A percentile compares a stretch with the other conserved stretches of the same genome.
These are phyloP conservation scores for Arctopsyche grandis DNA, from an alignment of 1,140 invertebrate genomes.

Conservation along the genomic window DNA sequence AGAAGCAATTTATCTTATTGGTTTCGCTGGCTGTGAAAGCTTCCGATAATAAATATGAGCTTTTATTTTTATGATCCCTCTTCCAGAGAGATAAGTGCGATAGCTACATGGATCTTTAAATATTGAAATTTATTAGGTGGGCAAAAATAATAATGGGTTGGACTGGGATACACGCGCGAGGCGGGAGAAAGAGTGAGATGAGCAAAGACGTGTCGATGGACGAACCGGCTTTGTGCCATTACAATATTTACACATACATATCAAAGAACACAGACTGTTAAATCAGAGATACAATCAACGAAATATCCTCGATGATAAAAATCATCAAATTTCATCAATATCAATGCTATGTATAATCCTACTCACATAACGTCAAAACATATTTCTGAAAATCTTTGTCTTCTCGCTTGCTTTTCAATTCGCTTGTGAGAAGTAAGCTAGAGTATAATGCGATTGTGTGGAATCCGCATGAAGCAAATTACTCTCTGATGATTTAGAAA, in stretches of 20 bases:
- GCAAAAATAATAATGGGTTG: conserved; percentile 34
- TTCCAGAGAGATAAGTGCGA: conserved; percentile 39
- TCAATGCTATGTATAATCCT: no score
- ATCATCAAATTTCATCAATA: no score
- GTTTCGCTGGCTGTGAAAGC: conserved; percentile 28
- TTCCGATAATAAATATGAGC: conserved; percentile 37
- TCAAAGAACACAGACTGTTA: no score
- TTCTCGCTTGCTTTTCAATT: no score
- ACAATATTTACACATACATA: not conserved
- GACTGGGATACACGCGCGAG: not conserved
- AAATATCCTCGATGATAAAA: no score
- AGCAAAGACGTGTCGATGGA: not conserved
- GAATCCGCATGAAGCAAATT: no score
- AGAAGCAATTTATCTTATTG: conserved; percentile 37
- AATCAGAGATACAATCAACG: no score
- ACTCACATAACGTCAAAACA: no score
- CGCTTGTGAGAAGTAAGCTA: no score
- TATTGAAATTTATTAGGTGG: conserved; percentile 43
- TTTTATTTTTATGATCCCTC: conserved; percentile 36
- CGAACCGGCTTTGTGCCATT: not conserved
- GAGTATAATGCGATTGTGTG: no score
- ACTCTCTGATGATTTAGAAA: no score
- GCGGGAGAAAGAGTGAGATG: not conserved
- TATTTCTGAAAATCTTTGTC: no score
- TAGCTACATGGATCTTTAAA: conserved; percentile 43